phyloP scores from a whole-genome alignment of 2,797 vertebrate genomes.

The Esox masquinongy region DNA sequence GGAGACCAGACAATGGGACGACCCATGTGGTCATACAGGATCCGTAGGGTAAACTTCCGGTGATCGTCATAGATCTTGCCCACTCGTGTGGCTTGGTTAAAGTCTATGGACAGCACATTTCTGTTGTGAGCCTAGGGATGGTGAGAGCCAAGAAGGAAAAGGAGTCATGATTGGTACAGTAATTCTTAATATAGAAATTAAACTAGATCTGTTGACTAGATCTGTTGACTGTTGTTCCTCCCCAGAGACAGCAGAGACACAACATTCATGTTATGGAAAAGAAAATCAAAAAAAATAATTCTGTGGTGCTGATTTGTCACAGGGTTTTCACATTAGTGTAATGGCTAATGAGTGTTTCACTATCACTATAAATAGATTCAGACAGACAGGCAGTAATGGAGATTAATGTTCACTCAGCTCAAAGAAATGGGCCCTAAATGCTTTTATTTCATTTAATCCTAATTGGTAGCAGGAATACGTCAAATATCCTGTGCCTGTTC shows the following conservation, averaged over 20 bases:
- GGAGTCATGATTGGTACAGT: not conserved
- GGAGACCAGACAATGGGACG: constrained; percentile 93
- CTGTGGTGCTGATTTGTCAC: not conserved
- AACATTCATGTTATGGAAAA: too few relatives aligned
- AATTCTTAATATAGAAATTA: not conserved
- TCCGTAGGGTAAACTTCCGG: constrained; percentile 96
- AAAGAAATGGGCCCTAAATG: constrained; percentile 1
- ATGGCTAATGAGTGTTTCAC: not conserved
- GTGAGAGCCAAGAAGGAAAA: not conserved
- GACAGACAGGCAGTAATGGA: constrained; percentile 2
- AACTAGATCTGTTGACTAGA: not conserved
- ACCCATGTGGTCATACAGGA: constrained; percentile 90
- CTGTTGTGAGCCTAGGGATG: constrained; percentile 89
- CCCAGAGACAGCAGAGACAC: not conserved
- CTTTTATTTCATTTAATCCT: not conserved
- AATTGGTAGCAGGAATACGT: not conserved
- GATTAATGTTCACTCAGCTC: constrained; percentile 2
- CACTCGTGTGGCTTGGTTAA: constrained; percentile 89
- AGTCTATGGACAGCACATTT: constrained; percentile 97
- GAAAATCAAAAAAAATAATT: not conserved
- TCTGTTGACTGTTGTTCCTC: not conserved
- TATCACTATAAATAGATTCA: not conserved
- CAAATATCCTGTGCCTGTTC: not conserved
- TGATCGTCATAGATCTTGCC: constrained; percentile 99
- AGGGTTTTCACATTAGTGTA: not conserved